phyloP scores from a whole-genome alignment of 2,888 invertebrate genomes.

The Cephus spinipes region DNA sequence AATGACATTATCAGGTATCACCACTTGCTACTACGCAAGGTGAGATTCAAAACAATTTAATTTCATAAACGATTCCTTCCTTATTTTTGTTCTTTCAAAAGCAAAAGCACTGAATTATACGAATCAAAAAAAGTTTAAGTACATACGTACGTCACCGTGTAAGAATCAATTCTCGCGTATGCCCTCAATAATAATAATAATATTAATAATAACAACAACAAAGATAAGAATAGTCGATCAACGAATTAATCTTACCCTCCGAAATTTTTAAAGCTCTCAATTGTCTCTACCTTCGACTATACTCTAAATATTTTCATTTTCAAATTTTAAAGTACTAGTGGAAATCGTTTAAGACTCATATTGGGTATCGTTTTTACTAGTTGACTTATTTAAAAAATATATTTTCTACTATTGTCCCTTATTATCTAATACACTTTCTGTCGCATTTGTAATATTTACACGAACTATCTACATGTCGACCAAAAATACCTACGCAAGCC shows the following conservation, averaged over 20 bases:
- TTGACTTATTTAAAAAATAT: background rate
- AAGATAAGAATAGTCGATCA: background rate
- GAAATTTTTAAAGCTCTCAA: slow-evolving; percentile 10
- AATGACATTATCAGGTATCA: slow-evolving; percentile 32
- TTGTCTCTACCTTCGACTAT: background rate
- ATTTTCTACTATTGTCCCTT: background rate
- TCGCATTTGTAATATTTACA: background rate
- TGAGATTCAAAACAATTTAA: background rate
- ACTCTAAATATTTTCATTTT: background rate
- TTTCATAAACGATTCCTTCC: background rate
- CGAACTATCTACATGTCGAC: background rate
- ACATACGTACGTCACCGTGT: background rate
- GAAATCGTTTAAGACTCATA: background rate
- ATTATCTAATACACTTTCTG: background rate
- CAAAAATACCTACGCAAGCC: slow-evolving; percentile 19
- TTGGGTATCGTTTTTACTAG: background rate
- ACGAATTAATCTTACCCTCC: background rate
- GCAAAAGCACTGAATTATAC: slow-evolving; percentile 1
- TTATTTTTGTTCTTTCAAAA: slow-evolving; percentile 2
- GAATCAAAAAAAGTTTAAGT: background rate
- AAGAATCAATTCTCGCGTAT: background rate
- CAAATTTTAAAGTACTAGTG: background rate
- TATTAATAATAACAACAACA: no score
- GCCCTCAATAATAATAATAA: background rate
- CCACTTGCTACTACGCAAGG: slow-evolving; percentile 14